These are phyloP conservation scores for Agrochola circellaris DNA, from an alignment of 2,888 invertebrate genomes.

Conservation along the genomic window DNA sequence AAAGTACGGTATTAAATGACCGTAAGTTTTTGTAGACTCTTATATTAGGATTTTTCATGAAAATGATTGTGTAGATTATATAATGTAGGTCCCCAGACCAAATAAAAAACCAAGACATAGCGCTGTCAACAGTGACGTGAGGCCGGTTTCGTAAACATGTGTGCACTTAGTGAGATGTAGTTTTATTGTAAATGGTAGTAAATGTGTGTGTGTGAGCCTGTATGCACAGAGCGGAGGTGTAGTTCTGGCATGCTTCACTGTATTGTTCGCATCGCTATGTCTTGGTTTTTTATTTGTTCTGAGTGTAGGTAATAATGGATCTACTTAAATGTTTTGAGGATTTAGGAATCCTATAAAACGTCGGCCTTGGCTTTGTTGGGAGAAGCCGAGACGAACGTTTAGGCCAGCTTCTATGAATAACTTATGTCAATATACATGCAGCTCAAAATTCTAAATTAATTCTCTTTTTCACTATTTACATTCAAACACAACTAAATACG, in stretches of 20 bases:
- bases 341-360: not conserved
- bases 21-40: not conserved
- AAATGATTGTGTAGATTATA: not conserved
- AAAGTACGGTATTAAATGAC: not conserved
- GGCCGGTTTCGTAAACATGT: too few species aligned
- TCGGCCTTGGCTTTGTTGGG: not conserved
- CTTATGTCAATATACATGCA: not conserved
- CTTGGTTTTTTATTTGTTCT: too few species aligned
- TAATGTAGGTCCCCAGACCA: not conserved
- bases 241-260: too few species aligned
- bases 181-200: too few species aligned
- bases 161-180: too few species aligned
- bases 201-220: too few species aligned
- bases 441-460: not conserved
- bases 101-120: too few species aligned
- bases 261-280: too few species aligned
- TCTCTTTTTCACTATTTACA: not conserved
- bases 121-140: too few species aligned
- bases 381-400: too few species aligned
- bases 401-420: not conserved
- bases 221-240: too few species aligned
- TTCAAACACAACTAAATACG: constrained; percentile 61
- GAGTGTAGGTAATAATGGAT: not conserved
- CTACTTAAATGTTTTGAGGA: not conserved
- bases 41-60: not conserved